Evolutionary conservation across 2,797 vertebrate species (phyloP).

Genomic region (Molossus alvarezi): DNA sequence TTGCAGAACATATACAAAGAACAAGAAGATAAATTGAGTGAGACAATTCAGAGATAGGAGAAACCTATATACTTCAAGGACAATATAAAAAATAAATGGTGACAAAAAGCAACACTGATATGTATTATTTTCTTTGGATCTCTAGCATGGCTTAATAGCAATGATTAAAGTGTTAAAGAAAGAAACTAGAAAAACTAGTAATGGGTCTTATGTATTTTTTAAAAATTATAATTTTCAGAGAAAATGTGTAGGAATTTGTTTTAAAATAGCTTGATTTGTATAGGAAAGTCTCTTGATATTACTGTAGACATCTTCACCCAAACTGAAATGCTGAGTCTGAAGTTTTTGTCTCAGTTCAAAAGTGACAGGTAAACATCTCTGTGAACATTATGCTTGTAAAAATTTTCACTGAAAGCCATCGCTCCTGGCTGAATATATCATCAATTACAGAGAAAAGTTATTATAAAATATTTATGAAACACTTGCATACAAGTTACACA

Average conservation of each 20-base stretch:
- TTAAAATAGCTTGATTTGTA: background rate
- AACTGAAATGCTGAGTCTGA: background rate
- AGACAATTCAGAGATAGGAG: background rate
- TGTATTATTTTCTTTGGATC: background rate
- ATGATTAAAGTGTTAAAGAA: background rate
- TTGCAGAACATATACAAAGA: background rate
- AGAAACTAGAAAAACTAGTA: background rate
- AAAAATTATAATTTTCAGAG: background rate
- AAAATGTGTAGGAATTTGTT: slow-evolving; percentile 16
- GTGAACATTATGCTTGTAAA: background rate
- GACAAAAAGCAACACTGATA: background rate
- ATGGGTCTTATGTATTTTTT: background rate
- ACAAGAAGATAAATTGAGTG: background rate
- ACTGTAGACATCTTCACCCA: background rate
- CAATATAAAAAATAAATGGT: background rate
- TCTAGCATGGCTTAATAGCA: background rate
- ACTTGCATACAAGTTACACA: background rate
- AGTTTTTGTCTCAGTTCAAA: background rate
- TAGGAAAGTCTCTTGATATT: background rate
- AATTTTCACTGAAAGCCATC: background rate
- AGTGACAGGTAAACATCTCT: background rate
- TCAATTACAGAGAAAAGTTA: background rate
- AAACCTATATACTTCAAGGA: background rate
- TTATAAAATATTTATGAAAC: background rate
- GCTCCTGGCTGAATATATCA: background rate